Conservation (phyloP, 2,888 invertebrate species). For the Scelioninae gen. 1 region DNA sequence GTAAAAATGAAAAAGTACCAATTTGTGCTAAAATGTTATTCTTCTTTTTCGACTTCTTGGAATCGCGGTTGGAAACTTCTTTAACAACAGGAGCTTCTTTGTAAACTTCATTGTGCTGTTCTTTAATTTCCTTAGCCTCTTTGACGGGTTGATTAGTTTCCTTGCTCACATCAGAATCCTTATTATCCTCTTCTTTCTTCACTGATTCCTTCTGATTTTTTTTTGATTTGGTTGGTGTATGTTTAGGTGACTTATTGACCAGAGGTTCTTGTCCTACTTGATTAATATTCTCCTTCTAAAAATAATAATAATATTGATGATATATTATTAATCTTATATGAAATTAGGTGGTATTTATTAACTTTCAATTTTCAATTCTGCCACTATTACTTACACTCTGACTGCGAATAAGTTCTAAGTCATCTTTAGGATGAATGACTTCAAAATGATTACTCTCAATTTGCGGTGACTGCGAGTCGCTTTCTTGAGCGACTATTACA, state of each 20-base stretch:
- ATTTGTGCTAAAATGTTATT: conserved; percentile 86
- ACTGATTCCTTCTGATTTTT: conserved; percentile 78
- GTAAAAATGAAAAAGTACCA: conserved; percentile 82
- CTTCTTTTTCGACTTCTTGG: conserved; percentile 86
- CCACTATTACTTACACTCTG: conserved; percentile 84
- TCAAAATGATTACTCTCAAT: conserved; percentile 89
- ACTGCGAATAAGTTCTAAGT: conserved; percentile 86
- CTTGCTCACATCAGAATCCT: conserved; percentile 64
- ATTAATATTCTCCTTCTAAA: conserved; percentile 79
- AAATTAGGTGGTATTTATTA: too few species aligned
- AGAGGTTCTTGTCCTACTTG: conserved; percentile 75
- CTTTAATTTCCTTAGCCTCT: conserved; percentile 73
- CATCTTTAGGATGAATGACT: conserved; percentile 92
- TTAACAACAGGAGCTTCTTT: conserved; percentile 75
- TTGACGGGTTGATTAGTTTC: conserved; percentile 79
- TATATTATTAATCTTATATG: neutral
- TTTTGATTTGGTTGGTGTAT: conserved; percentile 81
- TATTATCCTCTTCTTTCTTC: conserved; percentile 79
- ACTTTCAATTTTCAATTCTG: too few species aligned
- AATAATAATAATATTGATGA: conserved; percentile 22
- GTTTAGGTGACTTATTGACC: conserved; percentile 81
- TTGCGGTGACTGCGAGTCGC: conserved; percentile 83
- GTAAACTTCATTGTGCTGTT: conserved; percentile 73
- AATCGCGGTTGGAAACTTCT: conserved; percentile 77
- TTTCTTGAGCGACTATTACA: conserved; percentile 82